Evolutionary conservation across 2,888 invertebrate genomes (phyloP), one percentile per base, ranked within the genome.

Genomic region (Rhimphoctona megacephalus): DNA sequence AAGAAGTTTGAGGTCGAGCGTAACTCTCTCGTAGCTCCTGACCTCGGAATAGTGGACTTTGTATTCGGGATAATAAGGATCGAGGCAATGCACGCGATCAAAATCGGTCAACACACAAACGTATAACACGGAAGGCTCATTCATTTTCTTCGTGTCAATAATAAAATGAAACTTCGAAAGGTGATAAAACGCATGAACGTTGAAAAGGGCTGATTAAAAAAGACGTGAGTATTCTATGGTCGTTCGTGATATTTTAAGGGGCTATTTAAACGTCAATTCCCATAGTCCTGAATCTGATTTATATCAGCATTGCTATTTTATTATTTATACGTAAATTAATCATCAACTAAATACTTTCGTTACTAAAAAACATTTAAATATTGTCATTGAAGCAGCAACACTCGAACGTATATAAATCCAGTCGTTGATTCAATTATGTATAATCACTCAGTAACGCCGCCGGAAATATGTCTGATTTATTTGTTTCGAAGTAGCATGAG

Each of bases 131-230:
- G 36, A 66, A 85, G 33, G 54, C 33, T 22, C 19, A 33, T 61
- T 33, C 49, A 49, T 74, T 82, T 81, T 70, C 19, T 46, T 14
- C 70, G 46, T 77, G 66, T 83, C 86, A 61, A 83, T 86, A 80
- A 83, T 70, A 54, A 85, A 79, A 83, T 81, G 36, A 67, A n/a
- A n/a, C n/a, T n/a, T n/a, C n/a, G n/a, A 49, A 19, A 77, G 80
- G 80, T 77, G 77, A 83, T 86, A 86, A 86, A 86, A 66, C 72
- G 61, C 49, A 49, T 43, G 66, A 81, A 43, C 69, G 72, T 36
- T 72, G 70, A 66, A 64, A 52, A 64, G n/a, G 54, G 52, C 22
- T 25, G 69, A 72, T 74, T 57, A 54, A 39, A 43, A 67, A 67
- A 66, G 76, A 64, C 77, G 3, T n/a, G 52, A 39, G 30, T 25